Evolutionary conservation across 92 coral and sea anemone genomes (phyloP).

Genomic region (Paramuricea clavata): DNA sequence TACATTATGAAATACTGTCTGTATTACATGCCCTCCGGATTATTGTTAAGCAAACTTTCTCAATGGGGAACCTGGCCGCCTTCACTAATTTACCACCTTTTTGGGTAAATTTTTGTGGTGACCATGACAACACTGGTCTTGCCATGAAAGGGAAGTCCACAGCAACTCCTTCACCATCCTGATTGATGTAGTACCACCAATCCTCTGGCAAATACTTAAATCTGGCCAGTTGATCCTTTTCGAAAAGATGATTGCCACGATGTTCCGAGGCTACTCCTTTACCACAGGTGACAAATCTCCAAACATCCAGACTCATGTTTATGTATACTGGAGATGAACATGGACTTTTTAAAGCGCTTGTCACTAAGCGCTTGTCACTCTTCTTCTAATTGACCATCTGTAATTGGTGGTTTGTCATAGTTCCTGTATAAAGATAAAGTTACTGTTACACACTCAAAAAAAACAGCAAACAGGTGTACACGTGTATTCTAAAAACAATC

Average conservation of each 20-base stretch:
- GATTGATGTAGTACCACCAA: neutral
- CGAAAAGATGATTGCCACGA: slow-evolving; percentile 52
- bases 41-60: neutral
- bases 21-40: neutral
- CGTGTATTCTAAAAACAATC: too few species aligned
- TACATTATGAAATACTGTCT: neutral
- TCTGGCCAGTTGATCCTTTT: neutral
- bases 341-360: slow-evolving; percentile 47
- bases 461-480: too few species aligned
- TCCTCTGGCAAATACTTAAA: neutral
- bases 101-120: neutral
- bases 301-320: slow-evolving; percentile 58
- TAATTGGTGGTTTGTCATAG: slow-evolving; percentile 2
- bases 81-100: neutral
- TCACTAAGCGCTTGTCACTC: slow-evolving; percentile 51
- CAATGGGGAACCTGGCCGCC: neutral
- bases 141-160: neutral
- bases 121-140: slow-evolving; percentile 4
- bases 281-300: slow-evolving; percentile 52
- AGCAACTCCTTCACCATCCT: slow-evolving; percentile 2
- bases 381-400: slow-evolving; percentile 23
- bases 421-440: neutral
- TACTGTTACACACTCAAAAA: too few species aligned
- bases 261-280: slow-evolving; percentile 63
- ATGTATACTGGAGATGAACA: slow-evolving; percentile 51